Evolutionary conservation across 2,113 vertebrate species (phyloP).

Genomic region (Lagopus muta): DNA sequence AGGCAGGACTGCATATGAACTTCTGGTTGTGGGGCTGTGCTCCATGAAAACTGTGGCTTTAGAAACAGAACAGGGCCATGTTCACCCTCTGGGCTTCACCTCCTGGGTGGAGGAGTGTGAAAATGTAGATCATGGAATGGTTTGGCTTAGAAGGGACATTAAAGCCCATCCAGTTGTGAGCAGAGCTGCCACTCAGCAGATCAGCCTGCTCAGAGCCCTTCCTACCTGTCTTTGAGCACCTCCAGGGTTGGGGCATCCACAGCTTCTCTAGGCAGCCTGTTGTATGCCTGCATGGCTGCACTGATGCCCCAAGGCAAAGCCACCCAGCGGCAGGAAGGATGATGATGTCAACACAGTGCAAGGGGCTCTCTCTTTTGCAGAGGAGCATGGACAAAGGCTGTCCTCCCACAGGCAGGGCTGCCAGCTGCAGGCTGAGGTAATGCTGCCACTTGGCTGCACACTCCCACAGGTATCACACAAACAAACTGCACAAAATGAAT

Average conservation of each 20-base stretch:
- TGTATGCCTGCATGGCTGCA: neutral
- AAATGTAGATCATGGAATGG: neutral
- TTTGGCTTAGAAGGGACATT: too few species aligned
- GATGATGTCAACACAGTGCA: neutral
- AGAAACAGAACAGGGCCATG: neutral
- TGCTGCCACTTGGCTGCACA: neutral
- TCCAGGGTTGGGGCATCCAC: too few species aligned
- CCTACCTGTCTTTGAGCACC: too few species aligned
- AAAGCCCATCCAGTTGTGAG: too few species aligned
- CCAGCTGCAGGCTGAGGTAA: neutral
- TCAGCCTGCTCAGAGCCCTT: too few species aligned
- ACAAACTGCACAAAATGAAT: neutral
- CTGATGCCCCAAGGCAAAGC: neutral
- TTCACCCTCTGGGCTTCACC: neutral
- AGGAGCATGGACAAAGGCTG: rapidly evolving
- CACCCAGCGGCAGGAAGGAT: neutral
- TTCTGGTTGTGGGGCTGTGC: neutral
- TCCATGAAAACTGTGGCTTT: neutral
- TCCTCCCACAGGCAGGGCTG: neutral
- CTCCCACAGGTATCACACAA: neutral
- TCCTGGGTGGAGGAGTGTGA: neutral
- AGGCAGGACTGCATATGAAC: neutral
- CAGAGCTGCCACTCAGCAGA: too few species aligned
- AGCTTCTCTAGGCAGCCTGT: too few species aligned
- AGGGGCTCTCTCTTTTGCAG: neutral